These are phyloP conservation scores for Protobothrops mucrosquamatus DNA, from an alignment of 2,113 vertebrate species.

Conservation along the genomic window DNA sequence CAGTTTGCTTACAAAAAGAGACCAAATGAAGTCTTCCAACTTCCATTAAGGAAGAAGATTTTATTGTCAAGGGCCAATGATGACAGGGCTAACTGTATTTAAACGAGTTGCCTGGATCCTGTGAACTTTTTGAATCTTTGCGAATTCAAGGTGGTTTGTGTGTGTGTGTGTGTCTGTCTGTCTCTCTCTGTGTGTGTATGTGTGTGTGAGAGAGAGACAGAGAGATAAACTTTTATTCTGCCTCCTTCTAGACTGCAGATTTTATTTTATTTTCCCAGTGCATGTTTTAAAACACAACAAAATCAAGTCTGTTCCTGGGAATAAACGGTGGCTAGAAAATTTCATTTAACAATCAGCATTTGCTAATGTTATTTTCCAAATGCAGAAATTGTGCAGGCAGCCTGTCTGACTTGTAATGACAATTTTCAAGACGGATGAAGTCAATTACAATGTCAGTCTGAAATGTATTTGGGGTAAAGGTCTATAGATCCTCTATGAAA, in stretches of 20 bases:
- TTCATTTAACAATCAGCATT: conserved; percentile 71
- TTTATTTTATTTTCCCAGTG: conserved; percentile 7
- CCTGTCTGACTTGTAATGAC: conserved; percentile 65
- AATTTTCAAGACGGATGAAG: conserved; percentile 68
- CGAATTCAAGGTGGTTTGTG: not conserved
- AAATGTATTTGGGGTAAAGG: conserved; percentile 57
- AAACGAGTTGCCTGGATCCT: not conserved
- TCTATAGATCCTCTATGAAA: conserved; percentile 58
- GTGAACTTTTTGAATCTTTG: not conserved
- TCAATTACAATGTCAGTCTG: conserved; percentile 59
- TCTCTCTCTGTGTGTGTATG: too few species aligned
- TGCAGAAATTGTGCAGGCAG: conserved; percentile 65
- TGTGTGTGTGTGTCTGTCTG: too few species aligned
- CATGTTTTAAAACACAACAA: conserved; percentile 28
- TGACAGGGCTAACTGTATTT: not conserved
- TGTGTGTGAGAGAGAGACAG: not conserved
- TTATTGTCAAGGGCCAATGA: not conserved
- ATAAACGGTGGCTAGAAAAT: conserved; percentile 59
- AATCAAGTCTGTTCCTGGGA: conserved; percentile 41
- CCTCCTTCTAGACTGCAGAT: not conserved
- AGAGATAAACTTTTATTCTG: conserved; percentile 7
- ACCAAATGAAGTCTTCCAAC: not conserved
- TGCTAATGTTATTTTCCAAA: conserved; percentile 65
- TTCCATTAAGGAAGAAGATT: not conserved
- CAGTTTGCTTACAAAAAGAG: not conserved